Base-by-base conservation (phyloP, 2,113 vertebrate species). In the Herpetotheres cachinnans region DNA sequence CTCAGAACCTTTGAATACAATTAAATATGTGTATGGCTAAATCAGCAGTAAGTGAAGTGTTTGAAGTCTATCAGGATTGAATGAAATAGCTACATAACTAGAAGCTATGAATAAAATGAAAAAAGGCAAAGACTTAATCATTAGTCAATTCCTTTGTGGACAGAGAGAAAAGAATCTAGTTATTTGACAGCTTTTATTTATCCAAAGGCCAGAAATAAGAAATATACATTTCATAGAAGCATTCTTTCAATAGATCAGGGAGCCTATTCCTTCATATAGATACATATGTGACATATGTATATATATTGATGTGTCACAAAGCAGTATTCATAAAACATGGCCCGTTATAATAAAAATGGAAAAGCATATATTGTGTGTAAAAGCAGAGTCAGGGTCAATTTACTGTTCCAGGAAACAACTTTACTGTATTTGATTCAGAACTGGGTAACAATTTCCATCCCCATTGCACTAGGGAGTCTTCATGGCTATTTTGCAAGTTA, bases 1-100 rank as follows among this genome's bases (percentile, higher is more conserved):
- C 62, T 76, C 82, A 89, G 32, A 93, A 93, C 62, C 92, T 96
- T 96, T 79, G 93, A 55, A 82, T 86, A 82, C 81, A 93, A 91
- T 97, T 97, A 90, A 93, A 62, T 92, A 93, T 42, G 36, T 82
- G 63, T 86, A 86, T 73, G 81, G 59, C 44, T 93, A 97, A 94
- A 96, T 92, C 71, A 94, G 42, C 74, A 95, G 67, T 76, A 91
- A 96, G 91, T 80, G 66, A 96, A 96, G 47, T 69, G 52, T 94
- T 82, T 96, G 80, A 96, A 95, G 83, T 94, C 77, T 95, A 69
- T 86, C 73, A 93, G 55, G 5, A n/a, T 52, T 95, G 66, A 84
- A 22, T 69, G 58, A 74, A 96, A 97, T 52, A 95, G 30, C 71
- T 90, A 59, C 27, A 40, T 90, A 88, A 96, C 78, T 89, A 93